Conservation (phyloP, 1,140 invertebrate species). For the Mesaphorura yosii region DNA sequence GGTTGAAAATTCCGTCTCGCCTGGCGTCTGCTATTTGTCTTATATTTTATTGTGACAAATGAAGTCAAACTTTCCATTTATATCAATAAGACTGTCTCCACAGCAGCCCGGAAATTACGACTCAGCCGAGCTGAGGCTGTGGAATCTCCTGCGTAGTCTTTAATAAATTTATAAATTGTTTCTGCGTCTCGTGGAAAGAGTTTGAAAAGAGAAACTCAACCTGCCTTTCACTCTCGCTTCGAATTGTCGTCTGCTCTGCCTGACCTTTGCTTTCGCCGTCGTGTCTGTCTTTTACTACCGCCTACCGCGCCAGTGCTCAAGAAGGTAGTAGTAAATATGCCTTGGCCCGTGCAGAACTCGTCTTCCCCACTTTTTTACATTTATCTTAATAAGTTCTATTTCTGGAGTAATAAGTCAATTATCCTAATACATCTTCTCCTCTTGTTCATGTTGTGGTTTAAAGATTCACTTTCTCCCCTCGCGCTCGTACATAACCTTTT, state of each 20-base stretch:
- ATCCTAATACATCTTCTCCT: constrained; percentile 17
- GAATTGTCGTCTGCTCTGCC: too few species aligned
- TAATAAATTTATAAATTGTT: too few species aligned
- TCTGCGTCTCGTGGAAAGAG: constrained; percentile 5
- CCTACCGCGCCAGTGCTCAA: too few species aligned
- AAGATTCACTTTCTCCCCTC: background rate
- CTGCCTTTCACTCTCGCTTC: too few species aligned
- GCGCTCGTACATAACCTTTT: too few species aligned
- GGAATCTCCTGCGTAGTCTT: background rate
- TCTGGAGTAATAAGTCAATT: constrained; percentile 21
- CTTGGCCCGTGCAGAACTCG: background rate
- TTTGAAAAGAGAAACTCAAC: too few species aligned
- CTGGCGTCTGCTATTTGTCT: too few species aligned
- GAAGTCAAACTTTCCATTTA: constrained; percentile 27
- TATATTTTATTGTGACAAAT: constrained; percentile 29
- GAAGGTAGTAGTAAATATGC: too few species aligned
- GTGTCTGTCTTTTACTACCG: too few species aligned
- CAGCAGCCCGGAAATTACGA: background rate
- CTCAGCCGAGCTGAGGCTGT: background rate
- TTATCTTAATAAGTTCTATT: constrained; percentile 16
- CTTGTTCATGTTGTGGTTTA: background rate
- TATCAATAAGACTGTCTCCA: constrained; percentile 16
- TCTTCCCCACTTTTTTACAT: background rate
- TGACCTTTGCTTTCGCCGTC: too few species aligned
- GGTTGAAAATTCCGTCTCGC: too few species aligned